Evolutionary conservation across 2,113 vertebrate species (phyloP).

Genomic region (Phycodurus eques): DNA sequence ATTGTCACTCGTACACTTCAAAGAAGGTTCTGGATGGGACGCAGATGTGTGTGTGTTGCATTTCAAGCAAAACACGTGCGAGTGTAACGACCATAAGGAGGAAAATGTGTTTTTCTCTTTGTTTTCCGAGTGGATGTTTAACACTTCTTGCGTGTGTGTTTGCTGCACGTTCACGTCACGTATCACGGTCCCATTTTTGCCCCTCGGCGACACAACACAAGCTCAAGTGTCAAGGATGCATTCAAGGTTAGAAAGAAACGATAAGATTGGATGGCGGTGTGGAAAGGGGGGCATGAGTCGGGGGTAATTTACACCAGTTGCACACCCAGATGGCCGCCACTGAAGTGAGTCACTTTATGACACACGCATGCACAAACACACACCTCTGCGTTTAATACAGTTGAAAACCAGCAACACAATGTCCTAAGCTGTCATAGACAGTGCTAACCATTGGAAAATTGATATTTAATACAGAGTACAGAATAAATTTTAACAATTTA

Average conservation of each 20-base stretch:
- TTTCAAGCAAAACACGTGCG: slow-evolving; percentile 55
- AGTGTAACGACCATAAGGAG: slow-evolving; percentile 28
- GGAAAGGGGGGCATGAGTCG: too few relatives aligned
- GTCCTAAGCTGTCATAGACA: background rate
- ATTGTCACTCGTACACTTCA: background rate
- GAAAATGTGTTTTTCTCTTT: slow-evolving; percentile 3
- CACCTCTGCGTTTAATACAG: background rate
- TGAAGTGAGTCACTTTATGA: background rate
- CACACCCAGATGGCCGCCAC: background rate
- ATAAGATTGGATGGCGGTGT: too few relatives aligned
- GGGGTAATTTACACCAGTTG: too few relatives aligned
- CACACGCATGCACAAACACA: too few relatives aligned
- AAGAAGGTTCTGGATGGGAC: background rate
- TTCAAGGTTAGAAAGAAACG: too few relatives aligned
- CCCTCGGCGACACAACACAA: too few relatives aligned
- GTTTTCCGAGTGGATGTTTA: background rate
- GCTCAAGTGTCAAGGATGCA: too few relatives aligned
- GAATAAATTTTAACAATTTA: too few relatives aligned
- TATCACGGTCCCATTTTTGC: too few relatives aligned
- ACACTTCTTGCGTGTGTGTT: too few relatives aligned
- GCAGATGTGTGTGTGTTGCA: slow-evolving; percentile 20
- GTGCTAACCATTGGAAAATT: background rate
- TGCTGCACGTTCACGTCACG: too few relatives aligned
- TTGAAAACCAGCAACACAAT: background rate
- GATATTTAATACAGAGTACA: background rate